Conservation (phyloP, 2,888 invertebrate genomes). For the Teinopalpus imperialis region DNA sequence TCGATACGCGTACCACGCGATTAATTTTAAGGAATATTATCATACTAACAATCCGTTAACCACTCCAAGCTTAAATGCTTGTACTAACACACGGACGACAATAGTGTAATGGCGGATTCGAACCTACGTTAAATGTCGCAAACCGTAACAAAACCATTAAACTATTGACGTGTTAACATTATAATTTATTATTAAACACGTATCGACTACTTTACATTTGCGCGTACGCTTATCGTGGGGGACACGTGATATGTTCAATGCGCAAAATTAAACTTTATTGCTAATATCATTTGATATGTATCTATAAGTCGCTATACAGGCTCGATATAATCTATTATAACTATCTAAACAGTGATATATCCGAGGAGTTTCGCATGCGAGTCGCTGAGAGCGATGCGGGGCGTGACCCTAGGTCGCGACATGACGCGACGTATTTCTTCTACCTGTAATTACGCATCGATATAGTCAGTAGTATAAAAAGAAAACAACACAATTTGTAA, state of each 20-base stretch:
- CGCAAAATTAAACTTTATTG: constrained; percentile 23
- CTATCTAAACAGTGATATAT: constrained; percentile 22
- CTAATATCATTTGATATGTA: constrained; percentile 24
- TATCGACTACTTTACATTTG: neutral
- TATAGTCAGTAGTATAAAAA: too few species aligned
- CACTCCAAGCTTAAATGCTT: too few species aligned
- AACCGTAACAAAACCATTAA: too few species aligned
- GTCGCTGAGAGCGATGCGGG: constrained; percentile 6
- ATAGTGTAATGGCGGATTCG: too few species aligned
- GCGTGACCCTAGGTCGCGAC: neutral
- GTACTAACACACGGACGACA: too few species aligned
- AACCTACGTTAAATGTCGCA: too few species aligned
- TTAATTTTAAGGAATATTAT: too few species aligned
- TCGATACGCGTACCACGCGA: neutral
- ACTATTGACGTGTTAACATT: too few species aligned
- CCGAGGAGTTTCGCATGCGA: constrained; percentile 14
- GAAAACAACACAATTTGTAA: too few species aligned
- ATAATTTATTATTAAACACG: neutral
- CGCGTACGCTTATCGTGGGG: constrained; percentile 4
- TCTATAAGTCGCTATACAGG: constrained; percentile 23
- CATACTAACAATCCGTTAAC: too few species aligned
- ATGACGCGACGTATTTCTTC: constrained; percentile 21
- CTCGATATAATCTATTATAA: constrained; percentile 25
- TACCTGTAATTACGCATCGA: neutral
- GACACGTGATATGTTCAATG: constrained; percentile 20